Evolutionary conservation across 35 echinoderm and acorn worm genomes (phyloP), one percentile per base, ranked within the genome.

Genomic region (Chiridota heheva): DNA sequence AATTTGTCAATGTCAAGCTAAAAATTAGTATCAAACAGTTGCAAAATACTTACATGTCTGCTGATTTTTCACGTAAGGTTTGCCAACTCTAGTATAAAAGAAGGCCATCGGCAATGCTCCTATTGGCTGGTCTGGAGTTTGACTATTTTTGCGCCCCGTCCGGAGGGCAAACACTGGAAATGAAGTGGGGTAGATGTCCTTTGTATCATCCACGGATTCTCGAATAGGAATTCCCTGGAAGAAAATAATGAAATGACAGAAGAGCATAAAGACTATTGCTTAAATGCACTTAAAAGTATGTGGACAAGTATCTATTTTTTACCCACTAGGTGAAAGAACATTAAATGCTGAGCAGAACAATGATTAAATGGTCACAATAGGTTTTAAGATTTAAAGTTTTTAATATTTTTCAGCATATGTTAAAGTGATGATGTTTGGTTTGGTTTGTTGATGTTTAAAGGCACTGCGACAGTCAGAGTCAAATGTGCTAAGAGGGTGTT

Each of bases 1-100:
- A n/a, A n/a, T n/a, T n/a, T n/a, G n/a, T n/a, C n/a, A n/a, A n/a
- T n/a, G n/a, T n/a, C n/a, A n/a, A n/a, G n/a, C n/a, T 12, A 10
- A 53, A 53, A 53, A 53, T 53, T 53, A 53, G n/a, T 12, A 12
- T 12, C 47, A 51, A 51, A n/a, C n/a, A n/a, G n/a, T n/a, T n/a
- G n/a, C n/a, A n/a, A n/a, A n/a, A n/a, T n/a, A n/a, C 39, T 27
- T 73, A 98, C 95, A 88, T 88, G 95, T 89, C 49, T 88, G 63
- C 53, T 92, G 88, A 16, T 98, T 89, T 53, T 77, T 67, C 2
- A 74, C 78, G 35, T 72, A 88, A 0, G 95, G 89, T 75, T 86
- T 91, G 31, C 75, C 73, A 5, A 88, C 60, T 33, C 89, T 69
- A 5, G 89, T 98, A 44, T 91, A 98, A 57, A 70, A 98, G 69